phyloP scores from a whole-genome alignment of 2,113 vertebrate species.

The Ivindomyrus marchei region DNA sequence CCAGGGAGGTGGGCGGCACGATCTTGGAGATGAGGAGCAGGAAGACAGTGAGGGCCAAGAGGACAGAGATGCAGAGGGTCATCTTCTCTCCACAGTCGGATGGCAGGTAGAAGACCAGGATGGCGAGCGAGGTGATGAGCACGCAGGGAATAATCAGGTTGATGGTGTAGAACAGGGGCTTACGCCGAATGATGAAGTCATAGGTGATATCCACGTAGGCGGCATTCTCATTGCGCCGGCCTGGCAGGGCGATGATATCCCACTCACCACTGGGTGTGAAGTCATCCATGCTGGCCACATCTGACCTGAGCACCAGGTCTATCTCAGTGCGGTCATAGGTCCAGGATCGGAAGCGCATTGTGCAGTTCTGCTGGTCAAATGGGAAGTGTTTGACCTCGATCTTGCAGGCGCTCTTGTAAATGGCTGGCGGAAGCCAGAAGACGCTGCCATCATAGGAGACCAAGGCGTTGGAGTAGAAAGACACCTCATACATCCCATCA shows the following conservation, averaged over 20 bases:
- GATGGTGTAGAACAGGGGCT: constrained; percentile 71
- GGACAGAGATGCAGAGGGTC: constrained; percentile 67
- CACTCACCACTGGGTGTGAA: constrained; percentile 71
- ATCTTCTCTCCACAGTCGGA: constrained; percentile 72
- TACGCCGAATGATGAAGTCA: constrained; percentile 68
- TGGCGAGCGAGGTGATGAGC: constrained; percentile 68
- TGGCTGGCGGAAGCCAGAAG: constrained; percentile 72
- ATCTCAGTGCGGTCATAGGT: constrained; percentile 68
- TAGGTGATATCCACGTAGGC: constrained; percentile 65
- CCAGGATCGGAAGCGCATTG: constrained; percentile 72
- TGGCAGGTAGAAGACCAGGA: constrained; percentile 68
- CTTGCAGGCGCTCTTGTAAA: constrained; percentile 73
- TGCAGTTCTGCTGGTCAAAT: constrained; percentile 75
- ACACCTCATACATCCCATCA: constrained; percentile 72
- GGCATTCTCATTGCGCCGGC: constrained; percentile 61
- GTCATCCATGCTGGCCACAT: constrained; percentile 67
- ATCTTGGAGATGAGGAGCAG: constrained; percentile 73
- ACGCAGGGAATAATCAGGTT: constrained; percentile 71
- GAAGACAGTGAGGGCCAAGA: constrained; percentile 69
- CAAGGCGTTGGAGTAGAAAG: constrained; percentile 72
- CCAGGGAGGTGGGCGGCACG: constrained; percentile 66
- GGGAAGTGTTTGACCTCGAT: constrained; percentile 74
- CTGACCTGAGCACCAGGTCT: constrained; percentile 64
- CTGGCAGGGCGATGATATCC: constrained; percentile 65
- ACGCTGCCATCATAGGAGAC: constrained; percentile 71